These are phyloP conservation scores for Amphipoea lucens DNA, from an alignment of 2,888 invertebrate genomes.

Conservation along the genomic window DNA sequence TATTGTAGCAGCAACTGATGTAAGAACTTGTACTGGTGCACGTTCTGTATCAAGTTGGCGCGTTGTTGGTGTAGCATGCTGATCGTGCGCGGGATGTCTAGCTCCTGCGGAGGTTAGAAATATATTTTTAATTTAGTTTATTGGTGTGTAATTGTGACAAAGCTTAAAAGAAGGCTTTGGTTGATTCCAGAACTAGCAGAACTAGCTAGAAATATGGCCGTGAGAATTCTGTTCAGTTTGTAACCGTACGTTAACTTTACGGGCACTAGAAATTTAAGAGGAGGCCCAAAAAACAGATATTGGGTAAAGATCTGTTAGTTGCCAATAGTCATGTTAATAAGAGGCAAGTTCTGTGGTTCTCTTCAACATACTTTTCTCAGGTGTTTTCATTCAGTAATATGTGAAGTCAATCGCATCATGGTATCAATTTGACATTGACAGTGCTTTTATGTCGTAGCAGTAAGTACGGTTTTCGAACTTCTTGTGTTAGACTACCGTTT, in stretches of 20 bases:
- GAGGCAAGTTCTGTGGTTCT: too few species aligned
- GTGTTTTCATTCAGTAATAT: not conserved
- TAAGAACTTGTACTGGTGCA: constrained; percentile 97
- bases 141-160: too few species aligned
- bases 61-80: constrained; percentile 96
- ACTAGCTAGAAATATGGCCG: too few species aligned
- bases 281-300: not conserved
- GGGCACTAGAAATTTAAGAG: not conserved
- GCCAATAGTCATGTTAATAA: too few species aligned
- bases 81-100: constrained; percentile 96
- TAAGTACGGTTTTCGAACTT: not conserved
- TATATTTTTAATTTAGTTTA: too few species aligned
- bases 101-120: constrained; percentile 90
- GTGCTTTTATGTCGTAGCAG: not conserved
- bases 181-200: too few species aligned
- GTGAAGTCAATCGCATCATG: not conserved
- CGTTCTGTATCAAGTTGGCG: constrained; percentile 96
- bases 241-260: too few species aligned
- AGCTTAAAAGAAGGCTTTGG: too few species aligned
- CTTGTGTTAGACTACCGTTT: not conserved
- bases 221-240: too few species aligned
- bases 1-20: constrained; percentile 96
- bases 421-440: not conserved
- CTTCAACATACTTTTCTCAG: too few species aligned
- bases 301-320: not conserved